Conservation (phyloP, 2,888 invertebrate genomes). For the Mesoligia furuncula region DNA sequence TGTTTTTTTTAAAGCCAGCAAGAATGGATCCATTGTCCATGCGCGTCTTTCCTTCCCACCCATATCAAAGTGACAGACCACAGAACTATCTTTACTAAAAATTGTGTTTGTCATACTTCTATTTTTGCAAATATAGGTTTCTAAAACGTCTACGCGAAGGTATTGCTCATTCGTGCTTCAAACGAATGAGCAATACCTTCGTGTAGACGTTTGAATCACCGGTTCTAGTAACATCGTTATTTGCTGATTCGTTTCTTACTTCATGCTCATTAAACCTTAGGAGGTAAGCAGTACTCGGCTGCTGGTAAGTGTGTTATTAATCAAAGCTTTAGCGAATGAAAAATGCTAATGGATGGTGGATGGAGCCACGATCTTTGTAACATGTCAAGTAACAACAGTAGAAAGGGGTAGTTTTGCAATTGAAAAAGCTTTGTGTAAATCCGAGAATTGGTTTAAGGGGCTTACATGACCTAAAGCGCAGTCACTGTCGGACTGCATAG, state of each 20-base stretch:
- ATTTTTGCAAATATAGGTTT: slow-evolving; percentile 60
- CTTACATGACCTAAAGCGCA: too few species aligned
- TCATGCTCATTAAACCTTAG: slow-evolving; percentile 21
- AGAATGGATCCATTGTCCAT: neutral
- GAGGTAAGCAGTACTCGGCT: slow-evolving; percentile 13
- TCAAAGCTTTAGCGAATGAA: neutral
- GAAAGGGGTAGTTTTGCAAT: neutral
- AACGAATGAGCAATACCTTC: slow-evolving; percentile 41
- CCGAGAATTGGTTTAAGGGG: neutral
- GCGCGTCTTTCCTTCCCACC: neutral
- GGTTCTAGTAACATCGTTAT: slow-evolving; percentile 34
- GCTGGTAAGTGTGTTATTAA: neutral
- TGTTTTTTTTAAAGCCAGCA: neutral
- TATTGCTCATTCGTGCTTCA: too few species aligned
- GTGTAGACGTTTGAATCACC: slow-evolving; percentile 46
- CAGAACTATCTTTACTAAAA: slow-evolving; percentile 14
- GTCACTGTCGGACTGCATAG: too few species aligned
- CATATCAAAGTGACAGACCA: neutral
- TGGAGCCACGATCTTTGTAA: neutral
- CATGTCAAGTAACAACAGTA: neutral
- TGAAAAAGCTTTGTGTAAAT: neutral
- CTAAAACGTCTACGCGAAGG: too few species aligned
- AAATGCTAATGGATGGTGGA: neutral
- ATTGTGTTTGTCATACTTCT: slow-evolving; percentile 51
- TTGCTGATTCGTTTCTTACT: slow-evolving; percentile 43